phyloP scores from a whole-genome alignment of 1,140 invertebrate genomes.

The Hermatobates lingyangjiaoensis region DNA sequence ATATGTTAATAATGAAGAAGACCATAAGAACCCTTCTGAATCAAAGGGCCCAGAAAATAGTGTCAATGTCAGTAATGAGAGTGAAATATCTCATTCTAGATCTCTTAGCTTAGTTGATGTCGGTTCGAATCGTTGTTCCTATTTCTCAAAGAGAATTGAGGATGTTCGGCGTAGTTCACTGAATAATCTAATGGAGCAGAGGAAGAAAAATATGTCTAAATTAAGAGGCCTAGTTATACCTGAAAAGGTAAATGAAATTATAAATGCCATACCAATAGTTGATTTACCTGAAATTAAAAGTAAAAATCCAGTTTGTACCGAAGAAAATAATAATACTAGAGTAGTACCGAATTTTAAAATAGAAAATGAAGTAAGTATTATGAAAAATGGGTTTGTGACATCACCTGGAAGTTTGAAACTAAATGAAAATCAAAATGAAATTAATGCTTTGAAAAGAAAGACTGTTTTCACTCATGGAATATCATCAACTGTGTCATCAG shows the following conservation, averaged over 20 bases:
- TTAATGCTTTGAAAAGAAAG: constrained; percentile 63
- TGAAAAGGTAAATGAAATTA: constrained; percentile 34
- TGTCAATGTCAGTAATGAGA: too few species aligned
- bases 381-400: too few species aligned
- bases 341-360: too few species aligned
- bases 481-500: constrained; percentile 20
- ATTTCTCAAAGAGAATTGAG: constrained; percentile 2
- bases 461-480: constrained; percentile 37
- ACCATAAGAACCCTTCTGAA: too few species aligned
- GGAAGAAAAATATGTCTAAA: constrained; percentile 60
- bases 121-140: constrained; percentile 5
- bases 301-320: constrained; percentile 13
- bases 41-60: too few species aligned
- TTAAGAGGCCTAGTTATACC: constrained; percentile 69
- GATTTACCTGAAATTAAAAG: constrained; percentile 69
- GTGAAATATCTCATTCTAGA: too few species aligned
- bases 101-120: constrained; percentile 21
- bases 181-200: constrained; percentile 52
- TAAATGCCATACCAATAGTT: constrained; percentile 31
- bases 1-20: too few species aligned
- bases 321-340: too few species aligned
- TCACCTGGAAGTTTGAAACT: too few species aligned
- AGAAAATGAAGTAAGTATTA: too few species aligned
- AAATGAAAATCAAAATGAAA: too few species aligned
- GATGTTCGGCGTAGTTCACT: constrained; percentile 30